phyloP scores from a whole-genome alignment of 2,113 vertebrate species.

The Platichthys stellatus region DNA sequence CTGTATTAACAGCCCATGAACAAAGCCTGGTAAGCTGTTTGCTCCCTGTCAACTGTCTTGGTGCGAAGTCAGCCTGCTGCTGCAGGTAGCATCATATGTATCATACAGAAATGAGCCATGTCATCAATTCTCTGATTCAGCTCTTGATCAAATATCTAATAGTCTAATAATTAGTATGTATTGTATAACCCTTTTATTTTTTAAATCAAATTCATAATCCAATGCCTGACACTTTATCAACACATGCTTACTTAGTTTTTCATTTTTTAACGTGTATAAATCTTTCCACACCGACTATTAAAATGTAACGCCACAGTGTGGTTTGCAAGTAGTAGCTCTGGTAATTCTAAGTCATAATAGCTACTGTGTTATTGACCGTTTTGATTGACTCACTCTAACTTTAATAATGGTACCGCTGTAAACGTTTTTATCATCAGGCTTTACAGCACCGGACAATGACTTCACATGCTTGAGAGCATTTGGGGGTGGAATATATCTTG shows the following conservation, averaged over 20 bases:
- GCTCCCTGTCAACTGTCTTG: background rate
- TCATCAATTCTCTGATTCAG: background rate
- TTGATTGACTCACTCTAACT: slow-evolving; percentile 70
- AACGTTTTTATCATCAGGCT: slow-evolving; percentile 66
- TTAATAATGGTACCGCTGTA: slow-evolving; percentile 66
- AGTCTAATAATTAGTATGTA: background rate
- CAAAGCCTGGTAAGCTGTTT: background rate
- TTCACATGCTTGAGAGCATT: slow-evolving; percentile 24
- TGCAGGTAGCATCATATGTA: background rate
- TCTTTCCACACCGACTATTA: slow-evolving; percentile 44
- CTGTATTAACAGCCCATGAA: no score
- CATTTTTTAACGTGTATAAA: slow-evolving; percentile 45
- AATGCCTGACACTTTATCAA: background rate
- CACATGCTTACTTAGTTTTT: slow-evolving; percentile 21
- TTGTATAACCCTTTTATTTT: background rate
- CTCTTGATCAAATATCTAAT: background rate
- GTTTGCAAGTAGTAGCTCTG: slow-evolving; percentile 35
- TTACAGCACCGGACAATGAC: slow-evolving; percentile 50
- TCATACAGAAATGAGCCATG: background rate
- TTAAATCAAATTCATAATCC: background rate
- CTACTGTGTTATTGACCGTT: slow-evolving; percentile 67
- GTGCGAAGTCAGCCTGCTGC: background rate
- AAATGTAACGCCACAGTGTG: slow-evolving; percentile 36
- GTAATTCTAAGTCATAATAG: slow-evolving; percentile 52
- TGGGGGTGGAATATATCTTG: background rate